Evolutionary conservation across 2,888 invertebrate species (phyloP).

Genomic region (Trachelus iudaicus): DNA sequence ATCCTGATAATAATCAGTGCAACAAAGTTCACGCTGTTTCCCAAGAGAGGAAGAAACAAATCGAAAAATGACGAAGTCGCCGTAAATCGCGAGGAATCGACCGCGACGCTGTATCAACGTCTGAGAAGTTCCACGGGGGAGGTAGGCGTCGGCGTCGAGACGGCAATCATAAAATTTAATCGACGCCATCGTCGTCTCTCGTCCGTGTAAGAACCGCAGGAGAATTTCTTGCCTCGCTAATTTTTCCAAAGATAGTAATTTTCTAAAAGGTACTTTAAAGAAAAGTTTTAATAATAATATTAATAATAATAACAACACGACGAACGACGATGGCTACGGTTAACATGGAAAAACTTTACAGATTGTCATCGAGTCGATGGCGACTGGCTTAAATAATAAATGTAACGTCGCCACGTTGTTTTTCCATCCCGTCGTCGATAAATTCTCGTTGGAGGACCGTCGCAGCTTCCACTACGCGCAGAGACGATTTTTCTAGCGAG

Average conservation of each 20-base stretch:
- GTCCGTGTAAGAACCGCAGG: not conserved
- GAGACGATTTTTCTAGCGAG: constrained; percentile 25
- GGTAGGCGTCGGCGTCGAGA: not conserved
- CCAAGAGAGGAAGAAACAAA: not conserved
- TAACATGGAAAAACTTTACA: not conserved
- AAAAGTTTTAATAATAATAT: not conserved
- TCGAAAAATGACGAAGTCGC: not conserved
- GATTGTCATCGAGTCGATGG: not conserved
- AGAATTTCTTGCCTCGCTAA: not conserved
- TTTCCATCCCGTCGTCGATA: not conserved
- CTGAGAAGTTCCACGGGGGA: not conserved
- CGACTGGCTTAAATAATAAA: not conserved
- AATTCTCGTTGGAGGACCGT: not conserved
- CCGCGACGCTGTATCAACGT: not conserved
- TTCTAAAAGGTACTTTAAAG: not conserved
- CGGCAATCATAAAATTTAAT: not conserved
- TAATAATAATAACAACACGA: not conserved
- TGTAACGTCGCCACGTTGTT: not conserved
- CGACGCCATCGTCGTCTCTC: not conserved
- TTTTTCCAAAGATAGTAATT: not conserved
- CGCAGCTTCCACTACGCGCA: not conserved
- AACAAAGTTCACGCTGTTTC: not conserved
- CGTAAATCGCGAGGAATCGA: not conserved
- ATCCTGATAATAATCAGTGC: not conserved
- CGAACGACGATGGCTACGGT: not conserved